Base-by-base conservation (phyloP, 1,140 invertebrate species). In the Drosophila takahashii region DNA sequence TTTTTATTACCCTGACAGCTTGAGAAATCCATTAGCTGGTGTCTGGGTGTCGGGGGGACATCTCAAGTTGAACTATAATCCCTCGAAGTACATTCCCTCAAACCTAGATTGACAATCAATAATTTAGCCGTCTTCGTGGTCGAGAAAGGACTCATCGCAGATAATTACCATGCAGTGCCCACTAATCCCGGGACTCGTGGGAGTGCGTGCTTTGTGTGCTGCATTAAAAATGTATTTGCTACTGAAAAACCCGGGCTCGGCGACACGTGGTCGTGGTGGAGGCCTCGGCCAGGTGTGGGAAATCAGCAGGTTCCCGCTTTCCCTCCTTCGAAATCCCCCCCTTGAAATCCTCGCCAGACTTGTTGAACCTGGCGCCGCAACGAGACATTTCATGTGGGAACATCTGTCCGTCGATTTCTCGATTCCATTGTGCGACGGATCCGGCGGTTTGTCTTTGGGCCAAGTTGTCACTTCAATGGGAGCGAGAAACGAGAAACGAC, bases 191-290 rank as follows among this genome's bases (percentile, higher is more conserved):
- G 27, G 37, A 57, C 37, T 32, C 71, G 70, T 74, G 70, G 70
- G 70, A 74, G 58, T 58, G 50, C 61, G 39, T 44, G 15, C 42
- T 58, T 52, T 53, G 44, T 37, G 34, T 59, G 65, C 3, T 39
- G 32, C 69, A 83, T 81, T 74, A 79, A 81, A 79, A 75, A 81
- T 81, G 60, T 13, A 81, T 78, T 10, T 42, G 57, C 37, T 77
- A 80, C 53, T 66, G 72, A 72, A 76, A 79, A 79, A 56, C 64
- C 44, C 53, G 36, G 69, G 34, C 57, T 50, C n/a, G 42, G 50
- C 22, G 54, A 47, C 54, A 70, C 71, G 67, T 79, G 58, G 44
- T 44, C 54, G 44, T 22, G 22, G 36, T 7, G 47, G 47, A 8
- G 11, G 29, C 9, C 44, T 44, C 47, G 41, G 50, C 11, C 59